Evolutionary conservation across 2,888 invertebrate genomes (phyloP).

Genomic region (Synanthedon vespiformis): DNA sequence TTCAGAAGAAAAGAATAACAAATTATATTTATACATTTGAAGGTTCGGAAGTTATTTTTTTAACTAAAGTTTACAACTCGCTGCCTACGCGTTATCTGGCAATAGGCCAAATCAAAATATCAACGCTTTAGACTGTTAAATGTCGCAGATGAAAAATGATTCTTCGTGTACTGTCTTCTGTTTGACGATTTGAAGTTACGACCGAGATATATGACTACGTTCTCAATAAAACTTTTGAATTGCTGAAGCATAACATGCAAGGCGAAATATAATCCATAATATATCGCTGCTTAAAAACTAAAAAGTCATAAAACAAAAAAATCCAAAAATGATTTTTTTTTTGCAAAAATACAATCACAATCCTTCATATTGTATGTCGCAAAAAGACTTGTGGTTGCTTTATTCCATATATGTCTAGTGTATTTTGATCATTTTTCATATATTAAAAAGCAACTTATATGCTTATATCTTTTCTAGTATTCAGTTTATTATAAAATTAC

Average conservation of each 20-base stretch:
- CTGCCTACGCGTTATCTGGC: constrained; percentile 6
- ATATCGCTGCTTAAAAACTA: too few relatives aligned
- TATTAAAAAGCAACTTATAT: too few relatives aligned
- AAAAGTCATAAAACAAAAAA: too few relatives aligned
- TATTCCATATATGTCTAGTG: too few relatives aligned
- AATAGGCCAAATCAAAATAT: constrained; percentile 18
- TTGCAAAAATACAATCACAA: too few relatives aligned
- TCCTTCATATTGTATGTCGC: too few relatives aligned
- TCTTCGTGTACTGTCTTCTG: neutral
- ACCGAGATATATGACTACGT: neutral
- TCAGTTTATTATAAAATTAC: too few relatives aligned
- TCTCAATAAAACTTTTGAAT: neutral
- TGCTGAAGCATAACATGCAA: neutral
- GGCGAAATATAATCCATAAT: too few relatives aligned
- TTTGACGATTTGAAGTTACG: neutral
- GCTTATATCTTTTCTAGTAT: too few relatives aligned
- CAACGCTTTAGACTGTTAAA: constrained; percentile 14
- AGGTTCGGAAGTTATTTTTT: constrained; percentile 3
- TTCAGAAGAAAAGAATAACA: neutral
- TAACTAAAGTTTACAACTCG: constrained; percentile 20
- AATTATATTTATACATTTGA: constrained; percentile 1
- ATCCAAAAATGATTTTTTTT: too few relatives aligned
- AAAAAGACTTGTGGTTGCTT: too few relatives aligned
- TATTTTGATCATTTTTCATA: too few relatives aligned
- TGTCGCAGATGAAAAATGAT: constrained; percentile 17